Evolutionary conservation across 2,797 vertebrate species (phyloP).

Genomic region (Eulemur coronatus): DNA sequence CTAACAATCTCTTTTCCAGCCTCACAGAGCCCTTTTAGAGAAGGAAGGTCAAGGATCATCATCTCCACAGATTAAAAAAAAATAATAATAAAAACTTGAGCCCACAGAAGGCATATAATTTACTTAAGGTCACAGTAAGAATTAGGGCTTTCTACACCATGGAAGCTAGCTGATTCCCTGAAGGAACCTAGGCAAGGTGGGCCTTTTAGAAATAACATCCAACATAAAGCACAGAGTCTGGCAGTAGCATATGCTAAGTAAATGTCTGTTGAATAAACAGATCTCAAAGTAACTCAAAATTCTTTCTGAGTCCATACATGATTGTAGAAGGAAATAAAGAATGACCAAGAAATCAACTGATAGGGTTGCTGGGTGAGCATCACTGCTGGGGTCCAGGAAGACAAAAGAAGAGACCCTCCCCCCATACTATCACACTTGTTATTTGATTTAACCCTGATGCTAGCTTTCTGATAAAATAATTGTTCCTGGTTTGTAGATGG

Average conservation of each 20-base stretch:
- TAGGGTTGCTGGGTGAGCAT: neutral
- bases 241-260: neutral
- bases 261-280: neutral
- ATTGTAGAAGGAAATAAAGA: constrained; percentile 14
- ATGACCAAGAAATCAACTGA: neutral
- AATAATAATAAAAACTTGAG: neutral
- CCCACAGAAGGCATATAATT: neutral
- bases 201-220: neutral
- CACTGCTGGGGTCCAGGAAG: neutral
- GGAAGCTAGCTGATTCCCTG: neutral
- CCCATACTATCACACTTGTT: neutral
- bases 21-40: neutral
- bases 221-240: neutral
- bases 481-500: neutral
- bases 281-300: neutral
- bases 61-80: neutral
- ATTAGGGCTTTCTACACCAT: neutral
- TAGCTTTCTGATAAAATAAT: neutral
- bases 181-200: neutral
- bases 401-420: neutral
- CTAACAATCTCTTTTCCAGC: neutral
- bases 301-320: neutral
- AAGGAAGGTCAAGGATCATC: neutral
- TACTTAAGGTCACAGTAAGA: neutral
- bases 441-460: neutral